Conservation (phyloP, 37 sponge, comb jelly and placozoan genomes). For the Oscarella lobularis region DNA sequence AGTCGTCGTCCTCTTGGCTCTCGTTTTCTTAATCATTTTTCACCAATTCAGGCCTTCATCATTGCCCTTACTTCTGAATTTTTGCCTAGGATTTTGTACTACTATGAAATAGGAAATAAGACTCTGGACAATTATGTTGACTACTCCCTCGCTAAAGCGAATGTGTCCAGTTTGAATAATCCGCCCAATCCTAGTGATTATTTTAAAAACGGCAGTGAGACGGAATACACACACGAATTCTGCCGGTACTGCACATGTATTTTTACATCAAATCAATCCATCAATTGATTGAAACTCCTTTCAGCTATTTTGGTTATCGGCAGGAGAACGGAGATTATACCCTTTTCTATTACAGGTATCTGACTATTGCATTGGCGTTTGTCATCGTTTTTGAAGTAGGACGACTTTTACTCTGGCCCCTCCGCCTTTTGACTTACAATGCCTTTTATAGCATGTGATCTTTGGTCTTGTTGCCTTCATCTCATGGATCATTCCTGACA, state of each 20-base stretch:
- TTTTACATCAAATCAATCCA: background rate
- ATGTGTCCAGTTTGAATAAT: no score
- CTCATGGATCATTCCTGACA: slow-evolving; percentile 76
- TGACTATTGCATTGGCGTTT: slow-evolving; percentile 51
- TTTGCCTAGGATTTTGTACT: slow-evolving; percentile 28
- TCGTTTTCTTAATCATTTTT: no score
- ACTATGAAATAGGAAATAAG: background rate
- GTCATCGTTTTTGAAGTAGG: slow-evolving; percentile 91
- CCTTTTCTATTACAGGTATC: slow-evolving; percentile 36
- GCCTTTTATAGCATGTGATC: slow-evolving; percentile 84
- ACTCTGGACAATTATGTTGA: no score
- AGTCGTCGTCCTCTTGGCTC: no score
- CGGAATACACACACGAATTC: no score
- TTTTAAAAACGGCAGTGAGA: background rate
- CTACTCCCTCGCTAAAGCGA: no score
- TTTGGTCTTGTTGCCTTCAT: slow-evolving; percentile 60
- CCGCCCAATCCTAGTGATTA: background rate
- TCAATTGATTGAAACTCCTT: background rate
- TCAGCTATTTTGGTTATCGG: background rate
- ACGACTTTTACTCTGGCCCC: no score
- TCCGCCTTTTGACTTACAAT: no score
- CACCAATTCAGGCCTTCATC: slow-evolving; percentile 55
- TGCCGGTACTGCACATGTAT: background rate
- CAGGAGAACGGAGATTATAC: background rate
- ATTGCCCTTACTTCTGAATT: slow-evolving; percentile 92